These are phyloP conservation scores for Acanthurus lineatus DNA, from an alignment of 2,797 vertebrate genomes.

Conservation along the genomic window DNA sequence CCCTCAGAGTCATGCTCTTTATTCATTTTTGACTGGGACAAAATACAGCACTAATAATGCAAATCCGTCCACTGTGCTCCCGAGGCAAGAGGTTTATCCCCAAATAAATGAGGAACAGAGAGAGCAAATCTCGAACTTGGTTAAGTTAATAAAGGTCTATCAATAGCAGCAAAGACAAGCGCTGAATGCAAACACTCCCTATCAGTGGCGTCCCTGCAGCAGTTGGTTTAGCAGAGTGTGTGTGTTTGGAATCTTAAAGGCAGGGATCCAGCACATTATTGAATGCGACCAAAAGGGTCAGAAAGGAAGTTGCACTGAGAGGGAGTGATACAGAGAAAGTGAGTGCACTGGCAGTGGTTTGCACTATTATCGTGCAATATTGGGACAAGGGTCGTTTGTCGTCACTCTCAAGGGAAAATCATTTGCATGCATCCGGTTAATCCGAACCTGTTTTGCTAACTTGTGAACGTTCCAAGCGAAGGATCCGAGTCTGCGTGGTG, in stretches of 20 bases:
- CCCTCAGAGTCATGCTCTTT: background rate
- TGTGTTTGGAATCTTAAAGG: constrained; percentile 84
- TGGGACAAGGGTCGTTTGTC: constrained; percentile 37
- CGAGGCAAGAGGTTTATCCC: constrained; percentile 53
- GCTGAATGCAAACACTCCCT: constrained; percentile 78
- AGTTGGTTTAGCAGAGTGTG: constrained; percentile 73
- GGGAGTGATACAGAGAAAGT: constrained; percentile 49
- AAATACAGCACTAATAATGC: constrained; percentile 31
- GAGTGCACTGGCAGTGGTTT: constrained; percentile 43
- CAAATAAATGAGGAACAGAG: constrained; percentile 50
- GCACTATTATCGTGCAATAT: constrained; percentile 36
- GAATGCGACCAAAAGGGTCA: constrained; percentile 72
- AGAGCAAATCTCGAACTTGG: constrained; percentile 53
- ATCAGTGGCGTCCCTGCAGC: constrained; percentile 72
- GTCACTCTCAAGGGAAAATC: constrained; percentile 34
- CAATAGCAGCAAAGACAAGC: constrained; percentile 67
- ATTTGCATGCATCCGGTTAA: constrained; percentile 46
- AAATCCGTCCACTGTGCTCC: constrained; percentile 33
- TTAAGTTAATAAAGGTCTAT: constrained; percentile 73
- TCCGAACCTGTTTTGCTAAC: constrained; percentile 36
- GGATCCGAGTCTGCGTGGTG: constrained; percentile 26
- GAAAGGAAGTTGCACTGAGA: constrained; percentile 61
- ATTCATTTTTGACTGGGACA: constrained; percentile 18
- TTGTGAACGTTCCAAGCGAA: constrained; percentile 21
- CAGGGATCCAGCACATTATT: constrained; percentile 68